These are phyloP conservation scores for Kuschelorhynchus macadamiae DNA, from an alignment of 2,888 invertebrate genomes.

Conservation along the genomic window DNA sequence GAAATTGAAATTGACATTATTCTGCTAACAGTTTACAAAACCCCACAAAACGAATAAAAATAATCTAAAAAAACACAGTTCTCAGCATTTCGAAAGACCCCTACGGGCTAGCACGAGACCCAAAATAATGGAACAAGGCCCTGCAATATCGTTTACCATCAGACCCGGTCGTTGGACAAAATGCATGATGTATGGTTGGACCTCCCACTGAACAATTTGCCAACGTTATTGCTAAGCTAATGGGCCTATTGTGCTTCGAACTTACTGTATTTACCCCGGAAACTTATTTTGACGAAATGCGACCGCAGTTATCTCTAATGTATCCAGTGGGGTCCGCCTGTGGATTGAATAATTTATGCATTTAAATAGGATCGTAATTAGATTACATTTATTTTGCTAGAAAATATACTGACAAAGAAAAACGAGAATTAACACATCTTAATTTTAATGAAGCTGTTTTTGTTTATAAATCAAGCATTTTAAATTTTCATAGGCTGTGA, in stretches of 20 bases:
- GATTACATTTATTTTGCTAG: too few relatives aligned
- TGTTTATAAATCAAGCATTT: too few relatives aligned
- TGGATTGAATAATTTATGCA: too few relatives aligned
- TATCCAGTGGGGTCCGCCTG: not conserved
- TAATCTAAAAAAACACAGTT: slow-evolving; percentile 37
- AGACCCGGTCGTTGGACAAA: slow-evolving; percentile 64
- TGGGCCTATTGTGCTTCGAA: slow-evolving; percentile 65
- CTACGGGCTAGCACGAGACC: slow-evolving; percentile 54
- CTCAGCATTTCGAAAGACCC: slow-evolving; percentile 37
- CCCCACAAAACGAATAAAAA: slow-evolving; percentile 29
- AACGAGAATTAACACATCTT: too few relatives aligned
- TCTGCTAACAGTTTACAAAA: too few relatives aligned
- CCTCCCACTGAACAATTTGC: slow-evolving; percentile 69
- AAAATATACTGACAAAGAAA: too few relatives aligned
- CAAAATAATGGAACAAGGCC: slow-evolving; percentile 50
- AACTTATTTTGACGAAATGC: slow-evolving; percentile 45
- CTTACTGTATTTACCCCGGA: slow-evolving; percentile 39
- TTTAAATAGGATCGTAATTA: too few relatives aligned
- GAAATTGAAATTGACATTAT: too few relatives aligned
- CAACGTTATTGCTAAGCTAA: slow-evolving; percentile 69
- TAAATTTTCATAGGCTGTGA: too few relatives aligned
- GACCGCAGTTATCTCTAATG: slow-evolving; percentile 34
- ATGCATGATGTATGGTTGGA: slow-evolving; percentile 67
- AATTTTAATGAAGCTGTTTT: too few relatives aligned
- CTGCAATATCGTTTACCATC: slow-evolving; percentile 58